Base-by-base conservation (phyloP, 2,797 vertebrate species). In the Borostomias antarcticus region DNA sequence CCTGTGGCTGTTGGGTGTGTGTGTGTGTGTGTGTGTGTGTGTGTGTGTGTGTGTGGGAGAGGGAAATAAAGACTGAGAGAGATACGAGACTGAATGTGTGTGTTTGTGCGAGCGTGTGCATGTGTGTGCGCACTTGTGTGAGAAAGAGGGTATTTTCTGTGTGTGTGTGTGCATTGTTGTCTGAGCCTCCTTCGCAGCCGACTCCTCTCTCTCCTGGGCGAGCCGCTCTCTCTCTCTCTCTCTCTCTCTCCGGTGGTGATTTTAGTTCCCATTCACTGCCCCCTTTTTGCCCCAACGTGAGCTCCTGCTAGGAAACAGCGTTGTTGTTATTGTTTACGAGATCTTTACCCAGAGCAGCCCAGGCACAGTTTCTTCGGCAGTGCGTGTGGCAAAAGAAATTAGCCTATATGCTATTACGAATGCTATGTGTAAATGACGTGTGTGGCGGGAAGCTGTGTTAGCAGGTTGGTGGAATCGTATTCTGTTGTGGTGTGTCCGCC, bases 1-100 rank as follows among this genome's bases (percentile, higher is more conserved):
- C 17, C 40, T 43, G 35, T 43, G 58, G n/a, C 21, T n/a, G 13
- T 17, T 45, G 58, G 4, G 37, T 45, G 13, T 48, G 40, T 48
- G 37, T 47, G 37, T 60, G 58, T 45, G 37, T 52, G 50, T 28
- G 23, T 26, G 50, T 52, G 50, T 52, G 50, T 23, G 21, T 52
- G 50, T 21, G 23, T 28, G 25, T 26, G 10, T 30, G 29, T 33
- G 40, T 43, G 15, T 17, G 40, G 5, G 15, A 43, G n/a, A 17
- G 40, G 3, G 15, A 43, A 9, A n/a, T n/a, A n/a, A n/a, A 40
- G 37, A 40, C 6, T 40, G 37, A 11, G 8, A 40, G 37, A 11
- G 37, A 40, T n/a, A 40, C 2, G 11, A 33, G 32, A 33, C 4
- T 4, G 32, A 33, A 33, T 4, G n/a, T n/a, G n/a, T n/a, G n/a